Base-by-base conservation (phyloP, 2,888 invertebrate genomes). In the Ephialtes manifestator region DNA sequence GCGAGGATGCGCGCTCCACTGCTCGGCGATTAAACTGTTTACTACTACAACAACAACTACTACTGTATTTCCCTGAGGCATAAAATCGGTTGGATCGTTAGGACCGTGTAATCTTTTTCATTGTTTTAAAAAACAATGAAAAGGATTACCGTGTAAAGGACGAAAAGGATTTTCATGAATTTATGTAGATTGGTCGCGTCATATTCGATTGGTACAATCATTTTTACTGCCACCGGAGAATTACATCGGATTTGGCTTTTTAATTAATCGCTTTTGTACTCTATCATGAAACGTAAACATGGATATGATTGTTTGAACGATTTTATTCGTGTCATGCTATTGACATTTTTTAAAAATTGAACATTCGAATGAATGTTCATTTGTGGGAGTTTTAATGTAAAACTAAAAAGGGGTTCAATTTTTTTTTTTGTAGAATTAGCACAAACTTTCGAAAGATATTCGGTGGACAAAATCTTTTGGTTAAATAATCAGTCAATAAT, bases 51-150 rank as follows among this genome's bases (percentile, higher is more conserved):
- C 53, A 15, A 24, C 24, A 1, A 24, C 24, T 1, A 24, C 24
- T 24, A 2, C 24, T 1, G 24, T n/a, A n/a, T 55, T 71, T 67
- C 39, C 48, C n/a, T 15, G 46, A 82, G 51, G 46, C 46, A 67
- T 78, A 28, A 78, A 68, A 78, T 83, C 28, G 79, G 24, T 15
- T 24, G 18, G 5, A 53, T 55, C 55, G 55, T 55, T 24, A 4
- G 55, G 11, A 55, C 10, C 7, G 11, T 20, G 24, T 31, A 60
- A 53, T 60, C 43, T 39, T 39, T 10, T 39, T 39, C 43, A 55
- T 53, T 55, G 55, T 20, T 20, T 20, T 20, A 24, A 24, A 20
- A 55, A 20, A 20, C 55, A 20, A 55, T 20, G 8, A 55, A n/a
- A n/a, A n/a, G n/a, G n/a, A n/a, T n/a, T n/a, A n/a, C n/a, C n/a